Percentiles rank a stretch among this genome's conserved stretches.
Conservation (phyloP, 53 echinoderm and acorn worm genomes). For the Luidia sarsii region DNA sequence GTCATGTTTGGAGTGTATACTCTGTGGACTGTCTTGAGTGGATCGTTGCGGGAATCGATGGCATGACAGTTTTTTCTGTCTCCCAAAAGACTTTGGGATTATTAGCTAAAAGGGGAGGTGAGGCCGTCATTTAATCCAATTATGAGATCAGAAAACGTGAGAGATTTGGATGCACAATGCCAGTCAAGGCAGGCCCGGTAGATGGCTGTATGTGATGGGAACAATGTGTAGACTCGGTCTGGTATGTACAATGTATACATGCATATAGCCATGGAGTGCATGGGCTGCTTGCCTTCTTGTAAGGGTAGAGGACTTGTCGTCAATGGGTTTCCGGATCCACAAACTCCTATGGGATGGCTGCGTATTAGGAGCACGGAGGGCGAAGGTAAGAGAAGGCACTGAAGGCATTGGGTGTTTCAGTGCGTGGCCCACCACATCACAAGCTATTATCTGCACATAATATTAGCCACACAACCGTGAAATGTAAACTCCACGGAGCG, state of each 20-base stretch:
- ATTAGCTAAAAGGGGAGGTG: slow-evolving; percentile 31
- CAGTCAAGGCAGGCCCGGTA: not conserved
- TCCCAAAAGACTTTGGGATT: slow-evolving; percentile 46
- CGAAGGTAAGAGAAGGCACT: not conserved
- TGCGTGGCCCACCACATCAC: too few relatives aligned
- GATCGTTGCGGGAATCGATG: not conserved
- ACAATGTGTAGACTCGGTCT: too few relatives aligned
- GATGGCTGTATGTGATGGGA: too few relatives aligned
- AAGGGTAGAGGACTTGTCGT: too few relatives aligned
- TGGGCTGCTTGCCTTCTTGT: too few relatives aligned
- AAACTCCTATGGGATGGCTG: slow-evolving; percentile 14
- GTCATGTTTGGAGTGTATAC: not conserved
- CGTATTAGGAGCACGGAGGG: not conserved
- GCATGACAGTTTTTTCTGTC: not conserved
- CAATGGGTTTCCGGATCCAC: too few relatives aligned
- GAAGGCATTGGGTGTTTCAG: too few relatives aligned
- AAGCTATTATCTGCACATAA: too few relatives aligned
- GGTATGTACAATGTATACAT: too few relatives aligned
- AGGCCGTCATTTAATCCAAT: slow-evolving; percentile 43
- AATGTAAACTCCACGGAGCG: too few relatives aligned
- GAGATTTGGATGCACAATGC: slow-evolving; percentile 34
- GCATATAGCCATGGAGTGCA: too few relatives aligned
- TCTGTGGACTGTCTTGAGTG: not conserved
- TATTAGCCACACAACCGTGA: too few relatives aligned
- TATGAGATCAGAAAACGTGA: slow-evolving; percentile 34